Percentiles rank a stretch among this genome's conserved stretches.
These are phyloP conservation scores for Drosophila mayaguana DNA, from an alignment of 2,888 invertebrate species.

Conservation along the genomic window DNA sequence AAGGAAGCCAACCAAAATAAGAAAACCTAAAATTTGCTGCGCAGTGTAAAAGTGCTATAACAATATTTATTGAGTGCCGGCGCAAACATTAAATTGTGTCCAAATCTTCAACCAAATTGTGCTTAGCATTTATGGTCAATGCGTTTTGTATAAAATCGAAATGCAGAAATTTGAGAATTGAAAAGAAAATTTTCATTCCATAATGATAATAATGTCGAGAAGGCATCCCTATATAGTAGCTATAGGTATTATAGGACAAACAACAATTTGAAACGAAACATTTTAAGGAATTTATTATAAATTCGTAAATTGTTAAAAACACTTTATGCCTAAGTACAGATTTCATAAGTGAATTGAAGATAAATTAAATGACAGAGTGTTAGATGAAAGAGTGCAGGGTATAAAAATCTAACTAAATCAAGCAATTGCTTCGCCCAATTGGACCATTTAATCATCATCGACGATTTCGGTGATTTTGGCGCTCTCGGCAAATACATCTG, in stretches of 20 bases:
- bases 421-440: no score
- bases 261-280: constrained; percentile 53
- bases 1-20: constrained; percentile 52
- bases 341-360: constrained; percentile 25
- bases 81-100: constrained; percentile 11
- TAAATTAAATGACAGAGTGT: constrained; percentile 46
- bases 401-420: neutral
- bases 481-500: constrained; percentile 81
- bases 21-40: constrained; percentile 2
- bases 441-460: constrained; percentile 52
- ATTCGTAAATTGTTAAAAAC: constrained; percentile 54
- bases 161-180: neutral
- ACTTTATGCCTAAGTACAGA: constrained; percentile 43
- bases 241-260: neutral
- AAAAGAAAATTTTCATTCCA: neutral
- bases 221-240: neutral
- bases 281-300: constrained; percentile 70
- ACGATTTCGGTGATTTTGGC: constrained; percentile 74
- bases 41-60: constrained; percentile 7
- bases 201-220: neutral
- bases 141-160: neutral
- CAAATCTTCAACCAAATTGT: constrained; percentile 3
- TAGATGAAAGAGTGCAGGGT: constrained; percentile 18
- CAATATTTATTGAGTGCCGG: constrained; percentile 22
- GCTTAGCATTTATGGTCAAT: neutral